A percentile compares a stretch with the other conserved stretches of the same genome.
Conservation (phyloP, 2,113 vertebrate genomes). For the Mobula hypostoma region DNA sequence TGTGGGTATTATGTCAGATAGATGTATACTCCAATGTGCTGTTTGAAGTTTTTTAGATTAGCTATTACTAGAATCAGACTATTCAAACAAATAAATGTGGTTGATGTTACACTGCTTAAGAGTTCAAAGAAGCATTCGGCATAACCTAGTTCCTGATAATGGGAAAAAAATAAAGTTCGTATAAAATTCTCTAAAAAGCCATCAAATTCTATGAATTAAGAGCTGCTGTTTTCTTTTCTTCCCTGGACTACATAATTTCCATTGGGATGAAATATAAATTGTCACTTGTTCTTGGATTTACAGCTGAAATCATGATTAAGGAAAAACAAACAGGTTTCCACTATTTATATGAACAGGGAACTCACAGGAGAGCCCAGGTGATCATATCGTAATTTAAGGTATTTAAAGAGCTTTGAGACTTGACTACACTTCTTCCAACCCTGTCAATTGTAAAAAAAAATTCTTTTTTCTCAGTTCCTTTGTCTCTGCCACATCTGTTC, state of each 20-base stretch:
- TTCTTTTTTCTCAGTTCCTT: too few species aligned
- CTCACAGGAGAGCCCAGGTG: not conserved
- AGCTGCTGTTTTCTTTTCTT: not conserved
- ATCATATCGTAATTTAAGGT: not conserved
- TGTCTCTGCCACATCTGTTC: too few species aligned
- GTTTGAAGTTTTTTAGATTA: not conserved
- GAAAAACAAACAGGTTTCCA: not conserved
- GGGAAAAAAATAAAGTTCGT: not conserved
- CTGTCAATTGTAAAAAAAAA: too few species aligned
- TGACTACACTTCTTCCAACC: not conserved
- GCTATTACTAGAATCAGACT: not conserved
- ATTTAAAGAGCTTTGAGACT: not conserved
- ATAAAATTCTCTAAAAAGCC: not conserved
- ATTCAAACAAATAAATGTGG: not conserved
- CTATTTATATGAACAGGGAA: not conserved
- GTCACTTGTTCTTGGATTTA: not conserved
- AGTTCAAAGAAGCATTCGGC: not conserved
- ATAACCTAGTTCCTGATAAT: not conserved
- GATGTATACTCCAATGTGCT: not conserved
- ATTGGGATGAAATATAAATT: not conserved
- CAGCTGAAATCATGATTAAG: not conserved
- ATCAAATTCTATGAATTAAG: not conserved
- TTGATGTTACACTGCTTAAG: not conserved
- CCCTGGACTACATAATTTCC: not conserved
- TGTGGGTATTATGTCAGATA: not conserved